phyloP scores from a whole-genome alignment of 1,140 invertebrate species.

The Atta cephalotes region DNA sequence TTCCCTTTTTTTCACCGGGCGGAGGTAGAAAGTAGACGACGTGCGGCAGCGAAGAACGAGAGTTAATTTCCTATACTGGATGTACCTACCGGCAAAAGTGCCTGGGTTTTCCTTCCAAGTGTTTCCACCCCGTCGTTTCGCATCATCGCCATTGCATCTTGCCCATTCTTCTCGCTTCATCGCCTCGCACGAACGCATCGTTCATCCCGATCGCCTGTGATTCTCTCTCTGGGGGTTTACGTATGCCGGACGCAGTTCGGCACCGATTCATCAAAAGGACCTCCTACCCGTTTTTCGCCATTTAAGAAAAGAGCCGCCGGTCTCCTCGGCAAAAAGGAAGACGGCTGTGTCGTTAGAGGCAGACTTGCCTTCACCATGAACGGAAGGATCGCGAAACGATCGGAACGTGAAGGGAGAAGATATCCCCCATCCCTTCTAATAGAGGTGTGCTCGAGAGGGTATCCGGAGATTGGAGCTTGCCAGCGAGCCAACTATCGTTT shows the following conservation, averaged over 20 bases:
- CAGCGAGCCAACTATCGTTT: slow-evolving; percentile 76
- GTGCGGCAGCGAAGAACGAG: background rate
- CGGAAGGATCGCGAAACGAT: slow-evolving; percentile 51
- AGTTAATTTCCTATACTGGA: slow-evolving; percentile 55
- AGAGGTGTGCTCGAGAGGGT: slow-evolving; percentile 61
- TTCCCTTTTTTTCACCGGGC: background rate
- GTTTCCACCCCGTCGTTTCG: slow-evolving; percentile 36
- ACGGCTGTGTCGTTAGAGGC: slow-evolving; percentile 47
- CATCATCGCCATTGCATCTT: slow-evolving; percentile 1
- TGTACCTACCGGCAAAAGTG: slow-evolving; percentile 4
- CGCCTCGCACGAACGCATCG: slow-evolving; percentile 54
- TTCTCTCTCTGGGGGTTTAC: slow-evolving; percentile 65
- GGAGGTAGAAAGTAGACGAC: background rate
- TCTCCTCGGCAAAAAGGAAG: slow-evolving; percentile 39
- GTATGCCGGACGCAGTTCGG: slow-evolving; percentile 76
- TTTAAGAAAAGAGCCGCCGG: slow-evolving; percentile 61
- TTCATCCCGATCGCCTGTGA: slow-evolving; percentile 58
- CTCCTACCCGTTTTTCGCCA: slow-evolving; percentile 60
- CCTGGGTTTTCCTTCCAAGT: slow-evolving; percentile 37
- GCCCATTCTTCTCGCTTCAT: slow-evolving; percentile 51
- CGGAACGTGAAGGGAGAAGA: slow-evolving; percentile 7
- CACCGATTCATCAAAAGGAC: slow-evolving; percentile 77
- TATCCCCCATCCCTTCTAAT: background rate
- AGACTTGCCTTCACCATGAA: slow-evolving; percentile 28
- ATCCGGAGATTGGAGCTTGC: slow-evolving; percentile 78